Evolutionary conservation across 1,140 invertebrate species (phyloP).

Genomic region (Bombus balteatus): DNA sequence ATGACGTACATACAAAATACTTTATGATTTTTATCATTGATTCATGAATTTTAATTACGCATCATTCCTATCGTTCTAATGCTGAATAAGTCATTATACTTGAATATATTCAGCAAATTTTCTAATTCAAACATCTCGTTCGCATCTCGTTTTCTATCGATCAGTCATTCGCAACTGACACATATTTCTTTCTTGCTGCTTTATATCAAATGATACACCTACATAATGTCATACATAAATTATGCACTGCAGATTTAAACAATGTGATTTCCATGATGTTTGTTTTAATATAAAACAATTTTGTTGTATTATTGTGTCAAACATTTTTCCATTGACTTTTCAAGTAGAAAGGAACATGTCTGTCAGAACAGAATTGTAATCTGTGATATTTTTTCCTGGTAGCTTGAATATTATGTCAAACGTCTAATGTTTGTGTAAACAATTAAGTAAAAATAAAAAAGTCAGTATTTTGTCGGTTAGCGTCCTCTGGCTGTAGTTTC

Average conservation of each 20-base stretch:
- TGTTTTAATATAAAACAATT: not conserved
- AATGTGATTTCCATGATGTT: not conserved
- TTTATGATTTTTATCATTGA: slow-evolving; percentile 4
- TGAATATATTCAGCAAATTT: no score
- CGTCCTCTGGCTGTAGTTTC: slow-evolving; percentile 49
- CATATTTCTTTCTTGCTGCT: not conserved
- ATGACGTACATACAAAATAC: slow-evolving; percentile 33
- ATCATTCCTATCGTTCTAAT: no score
- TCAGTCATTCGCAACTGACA: not conserved
- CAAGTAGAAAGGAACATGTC: not conserved
- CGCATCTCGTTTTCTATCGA: not conserved
- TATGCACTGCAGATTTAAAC: not conserved
- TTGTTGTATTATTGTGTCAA: no score
- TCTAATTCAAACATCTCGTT: not conserved
- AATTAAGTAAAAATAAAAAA: not conserved
- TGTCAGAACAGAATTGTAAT: not conserved
- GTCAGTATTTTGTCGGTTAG: slow-evolving; percentile 22
- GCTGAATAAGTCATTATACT: not conserved
- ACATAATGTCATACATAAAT: not conserved
- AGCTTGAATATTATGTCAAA: no score
- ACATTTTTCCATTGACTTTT: not conserved
- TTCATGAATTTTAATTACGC: not conserved
- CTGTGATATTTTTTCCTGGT: not conserved
- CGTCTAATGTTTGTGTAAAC: no score
- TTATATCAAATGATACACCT: not conserved